Percentiles rank a stretch among this genome's conserved stretches.
phyloP scores from a whole-genome alignment of 1,140 invertebrate species.

The Bombus huntii region DNA sequence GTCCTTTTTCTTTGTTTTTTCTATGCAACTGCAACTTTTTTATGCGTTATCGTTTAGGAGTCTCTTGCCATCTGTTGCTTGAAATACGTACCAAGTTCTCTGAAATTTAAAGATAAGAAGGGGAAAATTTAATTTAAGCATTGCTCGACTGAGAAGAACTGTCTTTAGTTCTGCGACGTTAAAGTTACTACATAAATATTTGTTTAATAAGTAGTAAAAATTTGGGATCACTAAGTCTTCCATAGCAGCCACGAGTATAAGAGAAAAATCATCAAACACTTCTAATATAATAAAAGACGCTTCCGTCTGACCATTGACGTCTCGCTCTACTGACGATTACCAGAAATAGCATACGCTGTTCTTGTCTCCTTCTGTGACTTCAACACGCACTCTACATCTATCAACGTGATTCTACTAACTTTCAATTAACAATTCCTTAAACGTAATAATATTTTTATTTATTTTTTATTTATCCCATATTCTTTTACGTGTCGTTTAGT shows the following conservation, averaged over 20 bases:
- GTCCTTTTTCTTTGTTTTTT: background rate
- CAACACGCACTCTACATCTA: too few species aligned
- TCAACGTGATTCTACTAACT: background rate
- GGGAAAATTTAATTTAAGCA: too few species aligned
- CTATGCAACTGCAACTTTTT: background rate
- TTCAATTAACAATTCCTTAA: background rate
- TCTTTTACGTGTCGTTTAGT: too few species aligned
- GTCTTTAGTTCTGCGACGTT: background rate
- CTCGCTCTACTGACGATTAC: background rate
- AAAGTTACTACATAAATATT: too few species aligned
- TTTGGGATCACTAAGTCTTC: background rate
- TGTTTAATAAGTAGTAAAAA: too few species aligned
- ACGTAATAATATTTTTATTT: background rate
- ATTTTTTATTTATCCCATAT: too few species aligned
- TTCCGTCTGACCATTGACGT: background rate
- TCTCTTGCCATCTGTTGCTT: background rate
- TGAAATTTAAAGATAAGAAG: background rate
- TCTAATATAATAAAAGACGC: background rate
- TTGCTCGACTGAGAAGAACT: background rate
- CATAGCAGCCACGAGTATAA: background rate
- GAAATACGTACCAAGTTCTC: background rate
- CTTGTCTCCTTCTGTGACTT: background rate
- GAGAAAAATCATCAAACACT: background rate
- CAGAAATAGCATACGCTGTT: background rate
- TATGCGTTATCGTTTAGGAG: background rate